These are phyloP conservation scores for Cephalopterus ornatus DNA, from an alignment of 2,113 vertebrate species.

Conservation along the genomic window DNA sequence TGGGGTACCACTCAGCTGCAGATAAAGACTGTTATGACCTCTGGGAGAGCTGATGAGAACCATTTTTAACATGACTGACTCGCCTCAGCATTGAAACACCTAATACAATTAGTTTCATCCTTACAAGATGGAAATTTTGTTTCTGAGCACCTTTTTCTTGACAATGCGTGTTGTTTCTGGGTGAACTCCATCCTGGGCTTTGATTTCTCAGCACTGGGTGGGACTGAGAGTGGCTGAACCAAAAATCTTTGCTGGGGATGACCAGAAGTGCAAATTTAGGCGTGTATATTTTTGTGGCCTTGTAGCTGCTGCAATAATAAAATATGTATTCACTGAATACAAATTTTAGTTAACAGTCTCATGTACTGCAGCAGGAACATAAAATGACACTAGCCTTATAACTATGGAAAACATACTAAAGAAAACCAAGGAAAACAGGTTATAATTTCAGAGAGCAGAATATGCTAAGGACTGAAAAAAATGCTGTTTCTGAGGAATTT, in stretches of 20 bases:
- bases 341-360: background rate
- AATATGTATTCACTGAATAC: background rate
- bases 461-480: background rate
- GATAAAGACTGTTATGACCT: background rate
- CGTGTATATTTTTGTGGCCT: background rate
- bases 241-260: background rate
- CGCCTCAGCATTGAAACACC: background rate
- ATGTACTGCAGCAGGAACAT: background rate
- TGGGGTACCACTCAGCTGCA: background rate
- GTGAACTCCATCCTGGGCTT: background rate
- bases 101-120: background rate
- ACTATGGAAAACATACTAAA: background rate
- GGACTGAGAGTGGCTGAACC: background rate
- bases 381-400: background rate
- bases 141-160: background rate
- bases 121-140: background rate
- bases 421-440: background rate
- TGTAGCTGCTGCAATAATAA: background rate
- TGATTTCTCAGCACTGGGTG: rapidly evolving
- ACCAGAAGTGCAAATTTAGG: background rate
- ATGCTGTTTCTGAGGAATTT: background rate
- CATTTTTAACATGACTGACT: background rate
- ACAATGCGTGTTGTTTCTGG: background rate
- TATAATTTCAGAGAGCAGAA: background rate
- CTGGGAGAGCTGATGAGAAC: background rate